phyloP scores from a whole-genome alignment of 2,113 vertebrate genomes.

The Odontesthes bonariensis region DNA sequence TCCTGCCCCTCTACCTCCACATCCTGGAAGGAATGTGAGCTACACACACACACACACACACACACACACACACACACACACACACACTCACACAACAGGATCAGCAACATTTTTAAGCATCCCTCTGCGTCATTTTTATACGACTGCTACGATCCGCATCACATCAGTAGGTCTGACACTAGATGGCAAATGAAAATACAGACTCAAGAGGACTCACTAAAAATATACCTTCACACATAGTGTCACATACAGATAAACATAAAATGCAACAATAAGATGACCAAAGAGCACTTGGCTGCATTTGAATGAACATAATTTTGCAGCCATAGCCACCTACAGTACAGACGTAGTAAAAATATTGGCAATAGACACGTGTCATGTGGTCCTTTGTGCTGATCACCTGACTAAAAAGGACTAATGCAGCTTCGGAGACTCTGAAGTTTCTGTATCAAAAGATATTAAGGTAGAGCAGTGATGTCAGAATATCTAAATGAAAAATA shows the following conservation, averaged over 20 bases:
- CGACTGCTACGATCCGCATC: constrained; percentile 26
- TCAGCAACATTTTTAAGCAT: constrained; percentile 56
- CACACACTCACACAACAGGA: background rate
- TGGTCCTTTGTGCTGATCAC: constrained; percentile 11
- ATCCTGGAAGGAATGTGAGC: constrained; percentile 58
- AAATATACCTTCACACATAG: background rate
- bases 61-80: background rate
- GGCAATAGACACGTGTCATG: background rate
- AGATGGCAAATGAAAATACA: too few species aligned
- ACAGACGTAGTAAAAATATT: background rate
- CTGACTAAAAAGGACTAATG: constrained; percentile 6
- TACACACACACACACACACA: background rate
- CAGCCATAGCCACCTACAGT: constrained; percentile 5
- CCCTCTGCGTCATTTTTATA: constrained; percentile 54
- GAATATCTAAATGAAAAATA: too few species aligned
- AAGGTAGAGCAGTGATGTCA: too few species aligned
- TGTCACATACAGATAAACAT: too few species aligned
- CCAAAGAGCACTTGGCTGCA: too few species aligned
- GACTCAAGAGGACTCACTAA: background rate
- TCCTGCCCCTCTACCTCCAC: constrained; percentile 35
- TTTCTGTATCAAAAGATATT: background rate
- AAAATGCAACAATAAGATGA: too few species aligned
- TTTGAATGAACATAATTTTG: background rate
- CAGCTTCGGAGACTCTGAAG: background rate
- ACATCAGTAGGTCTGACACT: background rate